A percentile compares a stretch with the other conserved stretches of the same genome.
Evolutionary conservation across 2,888 invertebrate genomes (phyloP).

Genomic region (Andrena hattorfiana): DNA sequence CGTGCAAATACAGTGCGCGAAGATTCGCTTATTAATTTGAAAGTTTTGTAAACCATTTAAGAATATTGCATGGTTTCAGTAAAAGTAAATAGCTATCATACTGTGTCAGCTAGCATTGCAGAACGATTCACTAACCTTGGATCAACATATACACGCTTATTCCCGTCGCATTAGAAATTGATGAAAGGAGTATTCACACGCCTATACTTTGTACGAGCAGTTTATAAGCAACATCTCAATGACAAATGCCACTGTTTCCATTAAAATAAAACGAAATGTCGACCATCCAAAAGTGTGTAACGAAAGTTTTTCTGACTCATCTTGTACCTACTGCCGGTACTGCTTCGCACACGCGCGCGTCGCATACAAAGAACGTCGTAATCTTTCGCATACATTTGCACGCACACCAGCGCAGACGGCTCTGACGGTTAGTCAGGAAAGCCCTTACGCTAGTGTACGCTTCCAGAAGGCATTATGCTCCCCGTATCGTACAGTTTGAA

Average conservation of each 20-base stretch:
- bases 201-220: neutral
- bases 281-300: constrained; percentile 36
- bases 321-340: constrained; percentile 67
- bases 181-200: neutral
- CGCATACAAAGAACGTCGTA: constrained; percentile 30
- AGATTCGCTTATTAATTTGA: neutral
- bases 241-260: neutral
- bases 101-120: neutral
- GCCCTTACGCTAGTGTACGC: constrained; percentile 77
- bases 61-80: neutral
- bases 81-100: neutral
- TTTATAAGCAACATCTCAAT: neutral
- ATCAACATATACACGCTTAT: neutral
- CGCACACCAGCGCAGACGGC: constrained; percentile 51
- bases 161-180: neutral
- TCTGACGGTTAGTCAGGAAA: constrained; percentile 79
- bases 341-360: constrained; percentile 42
- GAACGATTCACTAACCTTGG: neutral
- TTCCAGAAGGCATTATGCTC: constrained; percentile 77
- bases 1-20: too few relatives aligned
- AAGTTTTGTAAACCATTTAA: neutral
- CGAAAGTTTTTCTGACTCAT: constrained; percentile 65
- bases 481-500: constrained; percentile 83
- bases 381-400: constrained; percentile 39
- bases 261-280: constrained; percentile 44